Evolutionary conservation across 1,140 invertebrate species (phyloP).

Genomic region (Zaprionus inermis): DNA sequence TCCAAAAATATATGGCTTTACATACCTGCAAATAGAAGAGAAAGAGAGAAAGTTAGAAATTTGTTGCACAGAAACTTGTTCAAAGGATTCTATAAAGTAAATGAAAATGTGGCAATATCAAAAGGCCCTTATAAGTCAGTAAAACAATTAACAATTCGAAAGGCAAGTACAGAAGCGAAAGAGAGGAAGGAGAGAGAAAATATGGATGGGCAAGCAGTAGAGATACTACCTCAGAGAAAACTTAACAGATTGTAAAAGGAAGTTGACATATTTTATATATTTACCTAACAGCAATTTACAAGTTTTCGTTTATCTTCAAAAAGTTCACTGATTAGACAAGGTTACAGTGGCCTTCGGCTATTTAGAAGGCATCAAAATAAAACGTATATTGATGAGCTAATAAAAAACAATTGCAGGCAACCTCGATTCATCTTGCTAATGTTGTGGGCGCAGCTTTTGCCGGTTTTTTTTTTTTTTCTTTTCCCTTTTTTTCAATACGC

Average conservation of each 20-base stretch:
- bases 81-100: slow-evolving; percentile 26
- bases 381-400: slow-evolving; percentile 15
- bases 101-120: neutral
- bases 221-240: no score
- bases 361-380: slow-evolving; percentile 41
- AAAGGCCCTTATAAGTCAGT: neutral
- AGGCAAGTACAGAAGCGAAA: neutral
- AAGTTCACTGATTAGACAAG: slow-evolving; percentile 1
- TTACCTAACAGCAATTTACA: no score
- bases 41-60: slow-evolving; percentile 17
- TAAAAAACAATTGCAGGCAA: slow-evolving; percentile 21
- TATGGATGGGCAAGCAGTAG: no score
- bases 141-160: neutral
- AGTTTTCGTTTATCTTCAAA: neutral
- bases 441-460: slow-evolving; percentile 20
- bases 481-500: slow-evolving; percentile 9
- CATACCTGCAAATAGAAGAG: slow-evolving; percentile 56
- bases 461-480: neutral
- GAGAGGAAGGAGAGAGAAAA: neutral
- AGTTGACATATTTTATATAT: no score
- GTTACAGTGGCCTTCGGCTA: neutral
- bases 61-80: slow-evolving; percentile 43
- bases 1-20: slow-evolving; percentile 2
- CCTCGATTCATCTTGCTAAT: slow-evolving; percentile 16
- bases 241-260: no score